phyloP scores from a whole-genome alignment of 2,797 vertebrate genomes.

The Hafferia zeledoni region DNA sequence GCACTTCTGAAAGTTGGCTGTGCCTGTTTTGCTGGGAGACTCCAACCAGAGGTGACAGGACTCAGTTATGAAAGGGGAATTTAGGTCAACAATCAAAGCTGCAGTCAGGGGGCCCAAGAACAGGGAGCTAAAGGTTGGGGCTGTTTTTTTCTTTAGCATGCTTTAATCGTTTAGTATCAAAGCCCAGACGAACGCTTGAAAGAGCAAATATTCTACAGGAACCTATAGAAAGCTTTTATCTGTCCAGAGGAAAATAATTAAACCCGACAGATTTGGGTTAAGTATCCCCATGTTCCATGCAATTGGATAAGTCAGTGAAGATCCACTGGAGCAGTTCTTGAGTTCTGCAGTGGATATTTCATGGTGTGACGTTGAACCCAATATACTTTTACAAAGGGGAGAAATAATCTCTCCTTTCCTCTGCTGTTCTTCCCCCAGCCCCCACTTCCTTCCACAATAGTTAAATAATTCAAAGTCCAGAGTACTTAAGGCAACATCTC shows the following conservation, averaged over 20 bases:
- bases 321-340: constrained; percentile 68
- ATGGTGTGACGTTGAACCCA: constrained; percentile 40
- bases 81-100: constrained; percentile 81
- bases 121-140: constrained; percentile 76
- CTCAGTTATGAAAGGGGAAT: constrained; percentile 76
- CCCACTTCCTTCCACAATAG: constrained; percentile 15
- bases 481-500: constrained; percentile 49
- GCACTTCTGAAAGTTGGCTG: constrained; percentile 56
- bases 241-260: constrained; percentile 80
- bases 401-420: constrained; percentile 11
- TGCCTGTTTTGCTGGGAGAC: constrained; percentile 59
- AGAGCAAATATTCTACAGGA: constrained; percentile 81
- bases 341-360: constrained; percentile 56
- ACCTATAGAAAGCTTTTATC: constrained; percentile 84
- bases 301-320: constrained; percentile 68
- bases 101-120: constrained; percentile 75
- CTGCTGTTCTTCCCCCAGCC: background rate
- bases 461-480: constrained; percentile 57
- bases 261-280: constrained; percentile 84
- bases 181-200: constrained; percentile 78
- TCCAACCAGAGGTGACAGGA: constrained; percentile 74
- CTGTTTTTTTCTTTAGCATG: constrained; percentile 72
- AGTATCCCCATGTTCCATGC: constrained; percentile 74
- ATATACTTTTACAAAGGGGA: constrained; percentile 7
- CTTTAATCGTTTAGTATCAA: constrained; percentile 82